Percentiles rank a stretch among this genome's conserved stretches.
Conservation (phyloP, 1,140 invertebrate species). For the Liolophura sinensis region DNA sequence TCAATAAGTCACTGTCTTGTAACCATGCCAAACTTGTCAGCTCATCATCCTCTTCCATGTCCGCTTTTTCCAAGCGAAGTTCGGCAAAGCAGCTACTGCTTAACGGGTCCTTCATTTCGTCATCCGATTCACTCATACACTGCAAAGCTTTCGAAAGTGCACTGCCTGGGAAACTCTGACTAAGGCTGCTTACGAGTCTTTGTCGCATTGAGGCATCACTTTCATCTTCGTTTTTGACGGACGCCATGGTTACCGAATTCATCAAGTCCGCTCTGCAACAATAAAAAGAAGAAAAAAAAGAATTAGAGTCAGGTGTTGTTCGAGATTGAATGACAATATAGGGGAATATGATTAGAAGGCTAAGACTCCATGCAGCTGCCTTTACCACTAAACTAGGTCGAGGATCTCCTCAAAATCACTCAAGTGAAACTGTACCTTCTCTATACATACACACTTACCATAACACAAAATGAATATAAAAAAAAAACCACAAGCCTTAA, state of each 20-base stretch:
- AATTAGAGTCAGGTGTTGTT: too few relatives aligned
- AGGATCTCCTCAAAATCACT: too few relatives aligned
- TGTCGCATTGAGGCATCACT: conserved; percentile 54
- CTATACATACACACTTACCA: too few relatives aligned
- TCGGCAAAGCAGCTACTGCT: conserved; percentile 55
- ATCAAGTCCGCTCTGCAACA: too few relatives aligned
- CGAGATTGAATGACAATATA: too few relatives aligned
- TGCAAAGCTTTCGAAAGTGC: conserved; percentile 52
- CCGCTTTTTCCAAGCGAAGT: conserved; percentile 51
- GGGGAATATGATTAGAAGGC: too few relatives aligned
- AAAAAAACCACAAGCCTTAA: too few relatives aligned
- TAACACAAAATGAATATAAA: too few relatives aligned
- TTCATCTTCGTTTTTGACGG: conserved; percentile 36
- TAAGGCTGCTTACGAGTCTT: conserved; percentile 53
- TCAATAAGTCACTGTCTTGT: conserved; percentile 86
- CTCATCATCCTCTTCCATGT: conserved; percentile 72
- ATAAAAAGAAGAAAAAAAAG: too few relatives aligned
- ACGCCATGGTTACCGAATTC: conserved; percentile 18
- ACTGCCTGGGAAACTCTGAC: conserved; percentile 54
- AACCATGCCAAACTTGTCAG: conserved; percentile 88
- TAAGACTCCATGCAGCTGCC: too few relatives aligned
- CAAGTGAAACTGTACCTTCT: too few relatives aligned
- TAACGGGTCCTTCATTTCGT: conserved; percentile 40
- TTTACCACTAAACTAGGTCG: too few relatives aligned
- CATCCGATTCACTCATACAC: conserved; percentile 38